A percentile compares a stretch with the other conserved stretches of the same genome.
Conservation (phyloP, 92 coral and sea anemone species). For the Epizoanthus stellaris region DNA sequence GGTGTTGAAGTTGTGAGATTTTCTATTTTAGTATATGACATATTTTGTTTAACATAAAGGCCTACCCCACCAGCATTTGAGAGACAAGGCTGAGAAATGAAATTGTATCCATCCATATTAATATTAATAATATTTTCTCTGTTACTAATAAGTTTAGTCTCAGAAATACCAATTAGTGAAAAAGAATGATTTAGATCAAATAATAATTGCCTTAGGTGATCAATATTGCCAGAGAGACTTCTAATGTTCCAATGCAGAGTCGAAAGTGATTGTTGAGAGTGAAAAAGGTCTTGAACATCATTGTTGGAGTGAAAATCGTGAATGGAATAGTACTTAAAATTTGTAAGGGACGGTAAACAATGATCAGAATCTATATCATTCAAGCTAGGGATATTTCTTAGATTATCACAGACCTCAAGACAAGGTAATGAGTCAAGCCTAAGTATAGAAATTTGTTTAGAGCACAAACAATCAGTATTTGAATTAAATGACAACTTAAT, state of each 20-base stretch:
- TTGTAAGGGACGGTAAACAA: constrained; percentile 55
- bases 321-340: constrained; percentile 60
- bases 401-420: constrained; percentile 30
- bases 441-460: constrained; percentile 20
- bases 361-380: constrained; percentile 59
- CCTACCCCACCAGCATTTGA: constrained; percentile 62
- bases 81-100: constrained; percentile 44
- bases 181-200: constrained; percentile 29
- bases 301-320: constrained; percentile 61
- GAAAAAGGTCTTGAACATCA: constrained; percentile 37
- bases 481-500: constrained; percentile 44
- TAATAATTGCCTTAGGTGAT: background rate
- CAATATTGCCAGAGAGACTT: no score
- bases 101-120: constrained; percentile 28
- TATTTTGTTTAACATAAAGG: constrained; percentile 40
- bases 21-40: constrained; percentile 9
- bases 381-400: constrained; percentile 57
- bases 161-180: constrained; percentile 51
- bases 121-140: background rate
- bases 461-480: constrained; percentile 48
- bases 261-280: background rate
- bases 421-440: constrained; percentile 48
- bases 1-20: constrained; percentile 22
- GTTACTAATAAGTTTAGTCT: constrained; percentile 25
- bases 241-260: no score